A percentile compares a stretch with the other conserved stretches of the same genome.
phyloP scores from a whole-genome alignment of 2,888 invertebrate genomes.

The Drosophila limbata region DNA sequence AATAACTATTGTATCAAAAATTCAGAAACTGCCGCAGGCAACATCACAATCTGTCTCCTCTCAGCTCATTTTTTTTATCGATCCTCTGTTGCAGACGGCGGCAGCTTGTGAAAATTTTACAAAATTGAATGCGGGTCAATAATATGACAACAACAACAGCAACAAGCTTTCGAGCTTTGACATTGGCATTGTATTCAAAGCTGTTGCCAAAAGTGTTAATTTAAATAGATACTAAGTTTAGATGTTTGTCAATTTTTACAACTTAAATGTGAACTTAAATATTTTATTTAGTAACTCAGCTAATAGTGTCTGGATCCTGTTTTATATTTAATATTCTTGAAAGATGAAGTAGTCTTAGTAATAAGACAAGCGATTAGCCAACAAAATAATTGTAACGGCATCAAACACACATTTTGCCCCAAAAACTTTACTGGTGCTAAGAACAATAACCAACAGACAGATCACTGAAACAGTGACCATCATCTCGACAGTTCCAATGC shows the following conservation, averaged over 20 bases:
- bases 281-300: not conserved
- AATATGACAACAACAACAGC: conserved; percentile 27
- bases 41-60: conserved; percentile 7
- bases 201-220: not conserved
- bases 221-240: too few relatives aligned
- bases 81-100: conserved; percentile 9
- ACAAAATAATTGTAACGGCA: too few relatives aligned
- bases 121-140: conserved; percentile 58
- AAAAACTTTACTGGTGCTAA: not conserved
- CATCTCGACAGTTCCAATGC: conserved; percentile 12
- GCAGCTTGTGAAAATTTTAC: conserved; percentile 37
- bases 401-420: conserved; percentile 44
- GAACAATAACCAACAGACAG: conserved; percentile 15
- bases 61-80: not conserved
- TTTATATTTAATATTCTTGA: too few relatives aligned
- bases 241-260: too few relatives aligned
- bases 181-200: conserved; percentile 10
- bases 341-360: too few relatives aligned
- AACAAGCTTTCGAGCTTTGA: conserved; percentile 17
- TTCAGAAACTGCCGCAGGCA: conserved; percentile 18
- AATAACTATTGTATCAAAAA: conserved; percentile 7
- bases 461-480: not conserved
- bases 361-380: too few relatives aligned
- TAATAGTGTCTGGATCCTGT: not conserved
- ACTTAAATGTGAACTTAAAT: not conserved